Evolutionary conservation across 2,113 vertebrate species (phyloP).

Genomic region (Rhinolophus sinicus): DNA sequence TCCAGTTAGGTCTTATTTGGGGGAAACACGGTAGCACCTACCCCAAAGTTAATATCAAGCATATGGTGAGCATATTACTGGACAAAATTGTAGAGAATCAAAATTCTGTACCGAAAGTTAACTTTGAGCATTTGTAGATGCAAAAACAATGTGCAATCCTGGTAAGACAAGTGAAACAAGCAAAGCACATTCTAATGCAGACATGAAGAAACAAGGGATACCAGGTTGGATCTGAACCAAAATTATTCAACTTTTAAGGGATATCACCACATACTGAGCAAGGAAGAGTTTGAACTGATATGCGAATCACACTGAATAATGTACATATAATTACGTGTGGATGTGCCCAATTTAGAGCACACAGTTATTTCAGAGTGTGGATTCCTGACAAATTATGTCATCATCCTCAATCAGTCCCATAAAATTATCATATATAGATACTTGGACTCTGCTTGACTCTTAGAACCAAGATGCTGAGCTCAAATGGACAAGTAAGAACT

Average conservation of each 20-base stretch:
- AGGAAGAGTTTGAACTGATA: neutral
- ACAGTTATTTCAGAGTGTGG: neutral
- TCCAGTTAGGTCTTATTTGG: no score
- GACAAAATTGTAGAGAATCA: neutral
- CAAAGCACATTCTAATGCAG: neutral
- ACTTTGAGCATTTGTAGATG: neutral
- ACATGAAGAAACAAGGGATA: neutral
- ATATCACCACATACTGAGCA: neutral
- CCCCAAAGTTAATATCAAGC: neutral
- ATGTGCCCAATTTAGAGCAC: neutral
- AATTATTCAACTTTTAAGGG: neutral
- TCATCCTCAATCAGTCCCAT: neutral
- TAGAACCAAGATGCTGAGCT: neutral
- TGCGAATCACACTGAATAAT: neutral
- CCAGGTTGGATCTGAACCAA: neutral
- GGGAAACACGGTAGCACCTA: no score
- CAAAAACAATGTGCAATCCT: neutral
- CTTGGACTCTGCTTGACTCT: neutral
- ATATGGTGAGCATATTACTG: neutral
- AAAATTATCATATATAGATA: neutral
- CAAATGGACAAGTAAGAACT: neutral
- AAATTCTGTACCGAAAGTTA: neutral
- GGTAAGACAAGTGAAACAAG: neutral
- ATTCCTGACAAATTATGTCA: neutral
- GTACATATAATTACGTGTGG: neutral